phyloP scores from a whole-genome alignment of 2,797 vertebrate genomes.

The Nothura maculosa region DNA sequence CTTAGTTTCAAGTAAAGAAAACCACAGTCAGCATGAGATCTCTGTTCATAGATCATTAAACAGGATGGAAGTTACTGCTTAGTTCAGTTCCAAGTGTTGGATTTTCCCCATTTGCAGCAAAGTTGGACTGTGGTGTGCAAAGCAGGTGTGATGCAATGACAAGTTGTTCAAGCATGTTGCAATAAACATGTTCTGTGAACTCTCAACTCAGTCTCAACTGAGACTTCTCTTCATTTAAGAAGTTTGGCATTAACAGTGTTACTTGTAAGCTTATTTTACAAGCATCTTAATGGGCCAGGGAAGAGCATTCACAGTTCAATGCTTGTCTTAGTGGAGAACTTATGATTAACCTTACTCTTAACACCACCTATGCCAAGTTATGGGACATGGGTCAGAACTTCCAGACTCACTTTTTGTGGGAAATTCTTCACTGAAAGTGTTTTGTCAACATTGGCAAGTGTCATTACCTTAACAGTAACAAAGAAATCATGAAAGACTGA shows the following conservation, averaged over 20 bases:
- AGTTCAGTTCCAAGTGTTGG: background rate
- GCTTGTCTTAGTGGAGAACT: fast-evolving
- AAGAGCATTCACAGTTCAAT: background rate
- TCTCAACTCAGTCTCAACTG: too few species aligned
- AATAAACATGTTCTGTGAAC: background rate
- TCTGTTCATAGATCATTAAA: background rate
- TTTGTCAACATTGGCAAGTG: background rate
- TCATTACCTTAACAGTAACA: background rate
- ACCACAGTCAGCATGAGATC: background rate
- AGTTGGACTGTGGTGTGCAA: background rate
- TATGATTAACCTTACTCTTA: background rate
- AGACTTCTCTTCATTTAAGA: background rate
- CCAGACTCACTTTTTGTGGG: background rate
- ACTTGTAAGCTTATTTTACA: background rate
- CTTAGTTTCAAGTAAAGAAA: conserved; percentile 7
- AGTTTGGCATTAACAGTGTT: background rate
- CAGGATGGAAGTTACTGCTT: conserved; percentile 10
- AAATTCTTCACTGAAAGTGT: background rate
- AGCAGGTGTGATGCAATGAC: background rate
- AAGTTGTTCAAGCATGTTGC: background rate
- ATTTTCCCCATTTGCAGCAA: background rate
- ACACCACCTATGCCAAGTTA: background rate
- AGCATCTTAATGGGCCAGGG: background rate
- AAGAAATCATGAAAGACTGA: background rate
- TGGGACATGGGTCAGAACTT: background rate